Evolutionary conservation across 2,797 vertebrate genomes (phyloP).

Genomic region (Hemibagrus guttatus): DNA sequence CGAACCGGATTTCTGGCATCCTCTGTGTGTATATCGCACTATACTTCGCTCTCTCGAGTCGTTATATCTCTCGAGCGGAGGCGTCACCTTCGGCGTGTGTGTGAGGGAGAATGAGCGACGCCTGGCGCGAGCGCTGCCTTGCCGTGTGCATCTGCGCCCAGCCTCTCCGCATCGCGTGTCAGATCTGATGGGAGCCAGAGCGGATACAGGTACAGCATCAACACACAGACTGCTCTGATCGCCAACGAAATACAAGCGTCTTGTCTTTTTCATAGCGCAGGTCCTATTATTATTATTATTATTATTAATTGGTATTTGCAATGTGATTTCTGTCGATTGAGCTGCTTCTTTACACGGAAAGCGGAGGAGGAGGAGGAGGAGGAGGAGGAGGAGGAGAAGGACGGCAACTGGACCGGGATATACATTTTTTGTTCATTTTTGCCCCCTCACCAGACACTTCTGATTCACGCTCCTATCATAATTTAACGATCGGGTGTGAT

Average conservation of each 20-base stretch:
- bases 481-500: slow-evolving; percentile 47
- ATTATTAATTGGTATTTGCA: slow-evolving; percentile 32
- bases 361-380: slow-evolving; percentile 52
- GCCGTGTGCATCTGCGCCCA: slow-evolving; percentile 47
- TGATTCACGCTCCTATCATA: slow-evolving; percentile 51
- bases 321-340: slow-evolving; percentile 56
- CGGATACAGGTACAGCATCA: slow-evolving; percentile 47
- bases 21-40: slow-evolving; percentile 11
- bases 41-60: neutral
- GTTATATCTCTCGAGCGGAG: neutral
- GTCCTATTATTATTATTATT: neutral
- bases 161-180: slow-evolving; percentile 43
- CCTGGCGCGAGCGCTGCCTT: slow-evolving; percentile 36
- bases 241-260: slow-evolving; percentile 25
- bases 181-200: slow-evolving; percentile 51
- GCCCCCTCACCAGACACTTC: neutral
- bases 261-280: slow-evolving; percentile 42
- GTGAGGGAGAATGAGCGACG: slow-evolving; percentile 42
- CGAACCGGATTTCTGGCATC: slow-evolving; percentile 27
- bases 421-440: neutral
- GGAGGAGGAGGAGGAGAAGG: slow-evolving; percentile 31
- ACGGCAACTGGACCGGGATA: neutral
- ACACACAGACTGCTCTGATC: slow-evolving; percentile 47
- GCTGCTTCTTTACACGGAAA: slow-evolving; percentile 56
- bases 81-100: slow-evolving; percentile 27